phyloP scores from a whole-genome alignment of 2,888 invertebrate genomes.

The Dendrolimus pini region DNA sequence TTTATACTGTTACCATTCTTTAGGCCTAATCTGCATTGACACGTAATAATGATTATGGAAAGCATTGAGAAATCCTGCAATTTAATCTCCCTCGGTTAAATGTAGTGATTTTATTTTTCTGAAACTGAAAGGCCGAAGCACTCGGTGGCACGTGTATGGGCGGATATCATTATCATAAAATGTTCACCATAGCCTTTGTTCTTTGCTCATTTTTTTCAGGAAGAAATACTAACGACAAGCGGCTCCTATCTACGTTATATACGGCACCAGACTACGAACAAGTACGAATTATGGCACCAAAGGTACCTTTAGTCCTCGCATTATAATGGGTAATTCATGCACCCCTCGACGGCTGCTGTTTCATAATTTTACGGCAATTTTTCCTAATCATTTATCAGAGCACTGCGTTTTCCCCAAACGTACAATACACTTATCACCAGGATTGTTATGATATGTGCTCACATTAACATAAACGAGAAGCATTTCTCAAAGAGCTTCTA shows the following conservation, averaged over 20 bases:
- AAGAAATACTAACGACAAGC: neutral
- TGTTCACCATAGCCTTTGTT: too few species aligned
- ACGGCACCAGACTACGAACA: constrained; percentile 48
- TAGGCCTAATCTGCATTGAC: too few species aligned
- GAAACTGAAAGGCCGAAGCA: too few species aligned
- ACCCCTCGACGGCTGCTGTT: constrained; percentile 49
- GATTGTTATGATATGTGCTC: constrained; percentile 1
- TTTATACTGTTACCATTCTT: too few species aligned
- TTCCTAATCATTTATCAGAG: constrained; percentile 48
- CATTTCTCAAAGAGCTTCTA: too few species aligned
- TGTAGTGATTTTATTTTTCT: too few species aligned
- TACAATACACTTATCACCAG: neutral
- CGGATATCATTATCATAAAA: too few species aligned
- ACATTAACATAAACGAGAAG: constrained; percentile 21
- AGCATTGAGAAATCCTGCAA: too few species aligned
- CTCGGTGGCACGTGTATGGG: too few species aligned
- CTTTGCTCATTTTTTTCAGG: too few species aligned
- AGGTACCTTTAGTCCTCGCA: constrained; percentile 54
- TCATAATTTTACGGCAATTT: constrained; percentile 61
- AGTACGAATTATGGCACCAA: constrained; percentile 63
- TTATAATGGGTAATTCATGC: constrained; percentile 73
- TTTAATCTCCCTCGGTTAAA: too few species aligned
- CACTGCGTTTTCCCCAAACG: constrained; percentile 2
- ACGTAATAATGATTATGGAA: too few species aligned
- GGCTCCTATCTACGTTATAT: constrained; percentile 8